These are phyloP conservation scores for Botia almorhae DNA, from an alignment of 2,797 vertebrate genomes.

Conservation along the genomic window DNA sequence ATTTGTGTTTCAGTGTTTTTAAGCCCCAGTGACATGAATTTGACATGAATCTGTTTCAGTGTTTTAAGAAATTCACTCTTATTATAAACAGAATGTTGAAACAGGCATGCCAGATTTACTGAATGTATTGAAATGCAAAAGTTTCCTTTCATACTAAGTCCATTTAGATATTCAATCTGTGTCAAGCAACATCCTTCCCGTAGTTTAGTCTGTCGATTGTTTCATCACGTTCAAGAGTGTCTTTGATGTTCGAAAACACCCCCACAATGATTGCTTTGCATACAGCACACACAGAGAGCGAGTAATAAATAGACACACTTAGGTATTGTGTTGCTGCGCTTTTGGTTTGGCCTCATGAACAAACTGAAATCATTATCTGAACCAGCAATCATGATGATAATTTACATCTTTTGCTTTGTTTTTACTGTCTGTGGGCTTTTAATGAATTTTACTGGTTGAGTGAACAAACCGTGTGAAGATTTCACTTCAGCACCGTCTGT, in stretches of 20 bases:
- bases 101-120: not conserved
- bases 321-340: slow-evolving; percentile 49
- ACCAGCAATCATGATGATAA: slow-evolving; percentile 47
- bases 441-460: slow-evolving; percentile 51
- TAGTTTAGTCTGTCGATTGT: slow-evolving; percentile 2
- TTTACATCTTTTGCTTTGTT: slow-evolving; percentile 51
- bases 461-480: slow-evolving; percentile 25
- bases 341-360: slow-evolving; percentile 52
- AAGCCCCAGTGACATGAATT: not conserved
- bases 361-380: slow-evolving; percentile 49
- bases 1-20: not conserved
- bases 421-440: slow-evolving; percentile 41
- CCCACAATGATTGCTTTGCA: slow-evolving; percentile 35
- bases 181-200: not conserved
- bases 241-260: slow-evolving; percentile 49
- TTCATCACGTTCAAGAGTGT: slow-evolving; percentile 24
- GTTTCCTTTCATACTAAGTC: slow-evolving; percentile 4
- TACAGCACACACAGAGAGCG: slow-evolving; percentile 3
- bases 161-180: not conserved
- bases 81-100: not conserved
- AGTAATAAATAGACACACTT: slow-evolving; percentile 49
- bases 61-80: not conserved
- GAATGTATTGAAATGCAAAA: slow-evolving; percentile 1
- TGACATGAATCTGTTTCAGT: not conserved
- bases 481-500: slow-evolving; percentile 1